Evolutionary conservation across 2,797 vertebrate genomes (phyloP), one percentile per base, ranked within the genome.

Genomic region (Rhinogobio ventralis): DNA sequence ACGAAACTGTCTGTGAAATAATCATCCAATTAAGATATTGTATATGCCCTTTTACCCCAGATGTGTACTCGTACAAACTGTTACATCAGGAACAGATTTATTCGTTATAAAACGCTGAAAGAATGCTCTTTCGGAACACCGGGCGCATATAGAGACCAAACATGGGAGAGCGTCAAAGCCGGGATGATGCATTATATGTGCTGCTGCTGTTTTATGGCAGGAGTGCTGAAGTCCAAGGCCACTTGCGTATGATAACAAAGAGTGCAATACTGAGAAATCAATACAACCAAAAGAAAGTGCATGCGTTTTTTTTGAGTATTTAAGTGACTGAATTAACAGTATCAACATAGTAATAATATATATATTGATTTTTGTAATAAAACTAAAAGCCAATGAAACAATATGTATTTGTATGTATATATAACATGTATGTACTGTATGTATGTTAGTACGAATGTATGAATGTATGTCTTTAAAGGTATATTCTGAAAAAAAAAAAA

Each of bases 331-430:
- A 93, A 91, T 90, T 89, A 90, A 85, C 91, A 92, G 88, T 94
- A 93, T 94, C 93, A 90, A 87, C 91, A 91, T 91, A 93, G 90
- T 93, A 92, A 93, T 93, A 93, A 94, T 88, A 91, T 92, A 77
- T 83, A 93, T 91, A 89, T 86, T 93, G 84, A 90, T 91, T 95
- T 95, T 94, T 93, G 83, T 93, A 93, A 93, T 90, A 93, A 95
- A 93, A 89, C 86, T 74, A 91, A 92, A 92, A 87, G 45, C 76
- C 66, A 91, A 90, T 88, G 92, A 93, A 93, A 23, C 1, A 75
- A 60, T 76, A 89, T 86, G 85, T 91, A 89, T 90, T 89, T 87
- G 87, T 89, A 90, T 91, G 88, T 87, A 90, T 72, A 87, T 89
- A 86, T 73, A 85, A 80, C 71, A 67, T 86, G 78, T 87, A 28